These are phyloP conservation scores for Pachyseris speciosa DNA, from an alignment of 64 coral and sea anemone species.

Conservation along the genomic window DNA sequence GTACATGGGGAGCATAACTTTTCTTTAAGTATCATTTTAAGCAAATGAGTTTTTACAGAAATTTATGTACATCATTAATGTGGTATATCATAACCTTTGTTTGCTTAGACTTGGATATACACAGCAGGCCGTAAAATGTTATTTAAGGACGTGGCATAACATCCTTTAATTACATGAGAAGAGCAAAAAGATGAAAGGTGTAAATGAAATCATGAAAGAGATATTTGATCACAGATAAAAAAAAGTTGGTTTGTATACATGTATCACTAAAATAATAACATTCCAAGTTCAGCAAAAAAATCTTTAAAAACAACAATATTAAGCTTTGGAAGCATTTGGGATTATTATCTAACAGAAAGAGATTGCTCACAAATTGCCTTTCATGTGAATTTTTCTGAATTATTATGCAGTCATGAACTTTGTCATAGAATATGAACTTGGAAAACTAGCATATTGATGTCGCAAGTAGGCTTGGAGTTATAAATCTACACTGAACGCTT, in stretches of 20 bases:
- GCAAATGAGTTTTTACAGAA: too few relatives aligned
- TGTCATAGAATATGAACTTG: too few relatives aligned
- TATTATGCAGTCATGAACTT: background rate
- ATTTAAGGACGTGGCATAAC: too few relatives aligned
- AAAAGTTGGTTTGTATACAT: background rate
- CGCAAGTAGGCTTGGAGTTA: too few relatives aligned
- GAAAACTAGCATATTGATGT: too few relatives aligned
- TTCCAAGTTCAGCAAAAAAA: slow-evolving; percentile 22
- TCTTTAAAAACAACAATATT: slow-evolving; percentile 36
- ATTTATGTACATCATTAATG: too few relatives aligned
- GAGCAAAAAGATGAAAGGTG: background rate
- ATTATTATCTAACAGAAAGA: background rate
- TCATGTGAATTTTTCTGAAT: background rate
- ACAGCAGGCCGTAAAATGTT: too few relatives aligned
- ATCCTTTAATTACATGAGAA: background rate
- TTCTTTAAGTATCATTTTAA: too few relatives aligned
- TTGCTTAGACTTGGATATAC: too few relatives aligned
- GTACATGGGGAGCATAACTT: background rate
- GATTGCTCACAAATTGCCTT: background rate
- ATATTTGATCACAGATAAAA: slow-evolving; percentile 10
- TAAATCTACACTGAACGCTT: too few relatives aligned
- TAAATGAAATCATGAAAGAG: background rate
- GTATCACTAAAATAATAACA: slow-evolving; percentile 21
- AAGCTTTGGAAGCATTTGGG: background rate
- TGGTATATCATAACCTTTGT: too few relatives aligned